Evolutionary conservation across 2,888 invertebrate species (phyloP).

Genomic region (Drosophila meridiana): DNA sequence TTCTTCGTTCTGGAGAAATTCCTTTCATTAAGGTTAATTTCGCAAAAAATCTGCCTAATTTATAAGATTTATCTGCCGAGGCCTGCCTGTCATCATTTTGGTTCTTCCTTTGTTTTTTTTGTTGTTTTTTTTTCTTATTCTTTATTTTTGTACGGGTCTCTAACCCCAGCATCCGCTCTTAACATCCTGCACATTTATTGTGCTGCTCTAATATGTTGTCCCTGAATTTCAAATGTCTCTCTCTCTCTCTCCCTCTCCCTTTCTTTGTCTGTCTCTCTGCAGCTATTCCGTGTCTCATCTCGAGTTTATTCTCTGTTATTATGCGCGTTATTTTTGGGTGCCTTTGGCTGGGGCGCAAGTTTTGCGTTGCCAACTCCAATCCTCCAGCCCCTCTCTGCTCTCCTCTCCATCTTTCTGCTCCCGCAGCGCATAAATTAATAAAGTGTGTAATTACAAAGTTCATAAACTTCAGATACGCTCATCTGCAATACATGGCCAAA

Average conservation of each 20-base stretch:
- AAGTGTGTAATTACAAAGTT: conserved; percentile 81
- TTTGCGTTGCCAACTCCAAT: conserved; percentile 24
- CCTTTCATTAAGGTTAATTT: conserved; percentile 32
- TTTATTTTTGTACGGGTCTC: background rate
- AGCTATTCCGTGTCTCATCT: conserved; percentile 7
- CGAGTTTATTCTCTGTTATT: conserved; percentile 33
- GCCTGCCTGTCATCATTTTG: conserved; percentile 46
- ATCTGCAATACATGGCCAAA: conserved; percentile 67
- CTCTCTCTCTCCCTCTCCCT: background rate
- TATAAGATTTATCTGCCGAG: conserved; percentile 56
- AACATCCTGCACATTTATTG: conserved; percentile 12
- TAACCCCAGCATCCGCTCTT: conserved; percentile 1
- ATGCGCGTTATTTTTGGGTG: conserved; percentile 33
- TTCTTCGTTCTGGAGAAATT: background rate
- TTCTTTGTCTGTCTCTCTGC: conserved; percentile 5
- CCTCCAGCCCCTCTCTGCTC: background rate
- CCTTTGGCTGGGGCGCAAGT: conserved; percentile 29
- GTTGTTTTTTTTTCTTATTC: conserved; percentile 4
- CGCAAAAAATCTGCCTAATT: conserved; percentile 49
- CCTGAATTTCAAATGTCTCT: conserved; percentile 11
- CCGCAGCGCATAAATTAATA: conserved; percentile 79
- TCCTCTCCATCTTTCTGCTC: conserved; percentile 7
- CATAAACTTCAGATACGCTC: conserved; percentile 76
- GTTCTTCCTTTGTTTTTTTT: background rate
- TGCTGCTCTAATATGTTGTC: conserved; percentile 62